A percentile compares a stretch with the other conserved stretches of the same genome.
phyloP scores from a whole-genome alignment of 2,113 vertebrate species.

The Syngnathoides biaculeatus region DNA sequence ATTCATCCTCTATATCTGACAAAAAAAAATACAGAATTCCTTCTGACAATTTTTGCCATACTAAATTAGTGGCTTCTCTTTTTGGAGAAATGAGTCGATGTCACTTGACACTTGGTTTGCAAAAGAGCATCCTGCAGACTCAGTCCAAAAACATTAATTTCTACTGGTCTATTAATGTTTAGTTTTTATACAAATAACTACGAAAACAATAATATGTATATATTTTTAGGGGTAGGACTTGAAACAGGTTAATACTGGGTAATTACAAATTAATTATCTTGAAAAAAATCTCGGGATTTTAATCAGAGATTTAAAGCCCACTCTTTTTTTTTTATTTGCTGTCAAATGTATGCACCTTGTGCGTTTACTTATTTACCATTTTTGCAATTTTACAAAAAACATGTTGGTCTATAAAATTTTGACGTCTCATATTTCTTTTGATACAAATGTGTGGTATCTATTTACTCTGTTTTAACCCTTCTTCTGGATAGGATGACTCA shows the following conservation, averaged over 20 bases:
- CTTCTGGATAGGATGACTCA: slow-evolving; percentile 70
- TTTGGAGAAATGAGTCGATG: neutral
- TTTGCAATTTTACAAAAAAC: no score
- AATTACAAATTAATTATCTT: no score
- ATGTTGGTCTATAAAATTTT: no score
- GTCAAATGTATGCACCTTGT: neutral
- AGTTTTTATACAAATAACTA: neutral
- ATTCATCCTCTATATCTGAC: neutral
- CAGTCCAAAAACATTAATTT: neutral
- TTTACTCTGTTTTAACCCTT: neutral
- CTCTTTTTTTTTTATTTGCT: neutral
- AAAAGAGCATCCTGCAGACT: neutral
- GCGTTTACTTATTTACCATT: no score
- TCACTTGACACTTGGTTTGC: neutral
- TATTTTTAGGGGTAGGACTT: no score
- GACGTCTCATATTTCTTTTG: neutral
- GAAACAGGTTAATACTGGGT: no score
- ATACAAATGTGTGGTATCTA: neutral
- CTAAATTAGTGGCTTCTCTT: neutral
- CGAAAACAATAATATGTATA: no score
- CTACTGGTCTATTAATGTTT: neutral
- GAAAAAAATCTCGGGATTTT: no score
- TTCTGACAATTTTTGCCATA: neutral
- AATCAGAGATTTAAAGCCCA: no score
- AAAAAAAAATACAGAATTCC: neutral